phyloP scores from a whole-genome alignment of 2,888 invertebrate genomes.

The Melanophora roralis region DNA sequence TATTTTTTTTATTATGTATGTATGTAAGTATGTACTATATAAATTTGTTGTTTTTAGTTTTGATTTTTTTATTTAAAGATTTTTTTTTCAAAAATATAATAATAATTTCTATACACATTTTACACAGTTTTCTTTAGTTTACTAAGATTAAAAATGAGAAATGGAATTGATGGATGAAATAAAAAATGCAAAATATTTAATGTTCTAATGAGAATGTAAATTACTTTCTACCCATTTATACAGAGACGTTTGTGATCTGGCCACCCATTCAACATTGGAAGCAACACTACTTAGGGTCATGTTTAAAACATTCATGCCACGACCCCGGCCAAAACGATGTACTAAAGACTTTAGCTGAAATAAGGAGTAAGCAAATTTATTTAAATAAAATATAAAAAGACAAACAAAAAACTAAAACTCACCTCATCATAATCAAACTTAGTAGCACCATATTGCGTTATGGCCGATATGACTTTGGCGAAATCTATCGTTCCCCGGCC shows the following conservation, averaged over 20 bases:
- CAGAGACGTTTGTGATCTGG: conserved; percentile 75
- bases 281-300: conserved; percentile 77
- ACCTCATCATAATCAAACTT: conserved; percentile 78
- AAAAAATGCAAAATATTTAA: background rate
- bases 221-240: conserved; percentile 77
- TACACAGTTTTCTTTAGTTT: conserved; percentile 37
- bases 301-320: conserved; percentile 76
- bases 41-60: conserved; percentile 27
- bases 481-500: conserved; percentile 76
- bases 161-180: background rate
- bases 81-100: conserved; percentile 32
- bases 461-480: conserved; percentile 77
- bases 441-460: conserved; percentile 77
- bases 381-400: background rate
- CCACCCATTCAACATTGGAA: conserved; percentile 77
- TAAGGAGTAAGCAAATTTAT: background rate
- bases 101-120: conserved; percentile 59
- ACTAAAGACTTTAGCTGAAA: conserved; percentile 76
- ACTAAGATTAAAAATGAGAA: conserved; percentile 15
- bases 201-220: conserved; percentile 73
- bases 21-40: too few species aligned
- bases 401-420: conserved; percentile 29
- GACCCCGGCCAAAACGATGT: conserved; percentile 77
- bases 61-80: conserved; percentile 10
- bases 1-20: conserved; percentile 21